A percentile compares a stretch with the other conserved stretches of the same genome.
These are phyloP conservation scores for Orthosia cruda DNA, from an alignment of 2,888 invertebrate species.

Conservation along the genomic window DNA sequence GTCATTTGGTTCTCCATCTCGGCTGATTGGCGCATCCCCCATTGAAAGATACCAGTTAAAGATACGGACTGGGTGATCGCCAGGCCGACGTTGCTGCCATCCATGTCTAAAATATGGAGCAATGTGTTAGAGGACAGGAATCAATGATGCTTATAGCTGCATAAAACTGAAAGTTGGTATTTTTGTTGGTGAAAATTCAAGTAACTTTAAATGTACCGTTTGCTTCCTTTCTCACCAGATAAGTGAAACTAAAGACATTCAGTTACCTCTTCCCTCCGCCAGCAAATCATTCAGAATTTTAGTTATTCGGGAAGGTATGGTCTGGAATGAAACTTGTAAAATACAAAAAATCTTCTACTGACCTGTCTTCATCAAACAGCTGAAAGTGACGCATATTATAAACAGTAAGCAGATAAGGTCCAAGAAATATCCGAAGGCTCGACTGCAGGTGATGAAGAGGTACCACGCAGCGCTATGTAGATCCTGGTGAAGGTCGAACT, in stretches of 20 bases:
- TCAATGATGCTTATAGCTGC: background rate
- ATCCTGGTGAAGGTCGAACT: slow-evolving; percentile 92
- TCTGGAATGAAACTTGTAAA: background rate
- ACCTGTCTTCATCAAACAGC: slow-evolving; percentile 90
- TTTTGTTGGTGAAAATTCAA: background rate
- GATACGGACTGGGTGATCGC: slow-evolving; percentile 93
- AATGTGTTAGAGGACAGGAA: background rate
- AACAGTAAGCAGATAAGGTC: slow-evolving; percentile 93
- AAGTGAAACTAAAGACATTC: too few relatives aligned
- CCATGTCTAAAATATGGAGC: slow-evolving; percentile 81
- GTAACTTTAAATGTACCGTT: background rate
- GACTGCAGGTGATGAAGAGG: slow-evolving; percentile 93
- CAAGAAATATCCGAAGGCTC: slow-evolving; percentile 93
- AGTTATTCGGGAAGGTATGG: background rate
- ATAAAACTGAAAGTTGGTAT: background rate
- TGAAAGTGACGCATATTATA: slow-evolving; percentile 93
- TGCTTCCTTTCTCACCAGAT: too few relatives aligned
- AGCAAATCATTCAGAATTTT: background rate
- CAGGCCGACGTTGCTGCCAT: slow-evolving; percentile 92
- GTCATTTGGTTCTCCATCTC: slow-evolving; percentile 96
- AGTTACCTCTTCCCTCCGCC: too few relatives aligned
- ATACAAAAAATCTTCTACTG: slow-evolving; percentile 39
- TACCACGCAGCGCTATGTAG: slow-evolving; percentile 93
- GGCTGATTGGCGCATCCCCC: slow-evolving; percentile 97
- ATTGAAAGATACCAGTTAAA: slow-evolving; percentile 93